Percentiles rank a stretch among this genome's conserved stretches.
phyloP scores from a whole-genome alignment of 1,140 invertebrate genomes.

The Drosophila watanabei region DNA sequence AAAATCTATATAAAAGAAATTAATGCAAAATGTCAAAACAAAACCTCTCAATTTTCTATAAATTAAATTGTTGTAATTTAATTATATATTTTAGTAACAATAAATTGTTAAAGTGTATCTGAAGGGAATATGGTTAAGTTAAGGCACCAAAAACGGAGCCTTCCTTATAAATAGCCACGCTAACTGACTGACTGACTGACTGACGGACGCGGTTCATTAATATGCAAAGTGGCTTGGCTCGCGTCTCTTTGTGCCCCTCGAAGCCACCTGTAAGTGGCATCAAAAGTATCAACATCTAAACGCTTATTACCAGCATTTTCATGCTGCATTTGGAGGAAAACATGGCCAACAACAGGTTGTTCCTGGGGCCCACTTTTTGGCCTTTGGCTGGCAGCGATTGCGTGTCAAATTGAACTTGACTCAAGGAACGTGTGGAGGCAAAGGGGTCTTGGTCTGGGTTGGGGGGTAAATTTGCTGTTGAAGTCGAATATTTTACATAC shows the following conservation, averaged over 20 bases:
- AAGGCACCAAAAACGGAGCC: constrained; percentile 1
- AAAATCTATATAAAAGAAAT: too few species aligned
- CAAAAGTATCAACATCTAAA: constrained; percentile 74
- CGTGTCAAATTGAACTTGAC: constrained; percentile 77
- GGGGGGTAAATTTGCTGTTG: constrained; percentile 62
- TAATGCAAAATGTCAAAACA: too few species aligned
- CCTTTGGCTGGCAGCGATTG: constrained; percentile 55
- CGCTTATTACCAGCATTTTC: constrained; percentile 77
- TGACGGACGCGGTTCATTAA: constrained; percentile 74
- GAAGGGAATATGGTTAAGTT: background rate
- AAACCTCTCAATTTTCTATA: background rate
- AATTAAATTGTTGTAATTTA: too few species aligned
- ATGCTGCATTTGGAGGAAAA: constrained; percentile 69
- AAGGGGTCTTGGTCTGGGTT: constrained; percentile 1
- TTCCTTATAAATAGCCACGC: constrained; percentile 55
- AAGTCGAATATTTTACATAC: constrained; percentile 39
- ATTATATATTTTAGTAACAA: background rate
- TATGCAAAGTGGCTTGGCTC: constrained; percentile 71
- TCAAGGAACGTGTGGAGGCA: background rate
- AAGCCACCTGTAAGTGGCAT: constrained; percentile 35
- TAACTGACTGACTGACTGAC: constrained; percentile 61
- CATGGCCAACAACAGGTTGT: constrained; percentile 70
- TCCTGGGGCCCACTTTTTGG: constrained; percentile 13
- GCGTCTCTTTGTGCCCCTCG: background rate
- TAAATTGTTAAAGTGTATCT: background rate